A percentile compares a stretch with the other conserved stretches of the same genome.
These are phyloP conservation scores for Paragorgia papillata DNA, from an alignment of 92 coral and sea anemone genomes.

Conservation along the genomic window DNA sequence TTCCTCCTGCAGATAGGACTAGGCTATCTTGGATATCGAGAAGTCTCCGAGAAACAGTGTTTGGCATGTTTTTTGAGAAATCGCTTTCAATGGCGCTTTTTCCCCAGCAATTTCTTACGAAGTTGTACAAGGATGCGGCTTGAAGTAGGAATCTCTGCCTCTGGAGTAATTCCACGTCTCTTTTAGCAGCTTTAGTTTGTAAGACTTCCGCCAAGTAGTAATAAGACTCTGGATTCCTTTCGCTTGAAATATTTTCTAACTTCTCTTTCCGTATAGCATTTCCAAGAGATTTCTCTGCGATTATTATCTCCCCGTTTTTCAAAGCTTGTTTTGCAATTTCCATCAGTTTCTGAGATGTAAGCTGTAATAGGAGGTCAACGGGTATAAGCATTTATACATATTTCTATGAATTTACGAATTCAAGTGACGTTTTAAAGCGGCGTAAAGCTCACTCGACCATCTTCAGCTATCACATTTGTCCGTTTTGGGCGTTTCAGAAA, in stretches of 20 bases:
- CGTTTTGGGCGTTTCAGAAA: not conserved
- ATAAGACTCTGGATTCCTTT: slow-evolving; percentile 2
- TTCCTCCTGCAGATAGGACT: slow-evolving; percentile 1
- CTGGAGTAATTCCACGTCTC: not conserved
- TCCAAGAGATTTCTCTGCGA: slow-evolving; percentile 9
- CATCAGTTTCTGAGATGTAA: not conserved
- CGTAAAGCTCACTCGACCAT: not conserved
- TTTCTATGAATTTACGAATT: not conserved
- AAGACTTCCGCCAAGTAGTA: slow-evolving; percentile 8
- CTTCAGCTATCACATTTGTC: not conserved
- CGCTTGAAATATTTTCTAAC: not conserved
- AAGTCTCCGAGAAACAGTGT: not conserved
- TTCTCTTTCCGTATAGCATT: slow-evolving; percentile 1
- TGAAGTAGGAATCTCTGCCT: slow-evolving; percentile 11
- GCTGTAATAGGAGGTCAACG: slow-evolving; percentile 2
- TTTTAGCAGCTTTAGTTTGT: not conserved
- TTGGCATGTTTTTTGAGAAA: not conserved
- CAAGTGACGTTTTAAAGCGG: not conserved
- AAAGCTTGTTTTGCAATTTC: slow-evolving; percentile 30
- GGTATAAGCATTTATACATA: not conserved
- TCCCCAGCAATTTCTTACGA: not conserved
- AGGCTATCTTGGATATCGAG: slow-evolving; percentile 4
- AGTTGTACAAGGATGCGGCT: slow-evolving; percentile 22
- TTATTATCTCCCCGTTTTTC: slow-evolving; percentile 1
- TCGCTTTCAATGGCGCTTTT: not conserved